Base-by-base conservation (phyloP, 1,140 invertebrate genomes). In the Argopecten irradians region DNA sequence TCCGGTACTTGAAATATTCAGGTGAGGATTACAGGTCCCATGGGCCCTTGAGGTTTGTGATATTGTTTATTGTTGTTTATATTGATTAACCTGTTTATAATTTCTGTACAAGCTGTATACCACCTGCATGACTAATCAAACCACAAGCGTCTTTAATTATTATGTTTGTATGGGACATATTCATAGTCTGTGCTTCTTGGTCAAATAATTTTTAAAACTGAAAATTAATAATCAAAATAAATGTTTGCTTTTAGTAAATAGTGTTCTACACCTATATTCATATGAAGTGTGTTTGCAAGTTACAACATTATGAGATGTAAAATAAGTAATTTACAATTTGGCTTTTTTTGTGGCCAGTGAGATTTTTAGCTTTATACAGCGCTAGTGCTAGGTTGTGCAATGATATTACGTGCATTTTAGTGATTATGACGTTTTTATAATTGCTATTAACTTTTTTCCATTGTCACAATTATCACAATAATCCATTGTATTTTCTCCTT, bases 51-150 rank as follows among this genome's bases (percentile, higher is more conserved):
- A n/a, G 14, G n/a, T 71, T 71, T 71, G 55, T 71, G 55, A 71
- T 28, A 71, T 71, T 16, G 55, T 46, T 46, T 71, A 71, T 71
- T 71, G 55, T 28, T 46, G 43, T n/a, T 46, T 46, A 46, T 46
- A 71, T 5, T 71, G 55, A n/a, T 3, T 28, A 5, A n/a, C 7
- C 28, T 71, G 55, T 8, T 39, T 39, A 8, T 71, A n/a, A n/a
- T 0, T 71, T 71, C 22, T n/a, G n/a, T 71, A 28, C 55, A 71
- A 71, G 55, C 55, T 71, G 55, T n/a, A 71, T 71, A 28, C 55
- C 55, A 71, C 55, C 55, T 71, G 55, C 55, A n/a, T 71, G 55
- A 71, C n/a, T 71, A 71, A 71, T 71, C 55, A 71, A 71, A 71
- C 11, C 1, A 28, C n/a, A 1, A 71, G 28, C n/a, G 8, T 28